phyloP scores from a whole-genome alignment of 2,797 vertebrate genomes.

The Alca torda region DNA sequence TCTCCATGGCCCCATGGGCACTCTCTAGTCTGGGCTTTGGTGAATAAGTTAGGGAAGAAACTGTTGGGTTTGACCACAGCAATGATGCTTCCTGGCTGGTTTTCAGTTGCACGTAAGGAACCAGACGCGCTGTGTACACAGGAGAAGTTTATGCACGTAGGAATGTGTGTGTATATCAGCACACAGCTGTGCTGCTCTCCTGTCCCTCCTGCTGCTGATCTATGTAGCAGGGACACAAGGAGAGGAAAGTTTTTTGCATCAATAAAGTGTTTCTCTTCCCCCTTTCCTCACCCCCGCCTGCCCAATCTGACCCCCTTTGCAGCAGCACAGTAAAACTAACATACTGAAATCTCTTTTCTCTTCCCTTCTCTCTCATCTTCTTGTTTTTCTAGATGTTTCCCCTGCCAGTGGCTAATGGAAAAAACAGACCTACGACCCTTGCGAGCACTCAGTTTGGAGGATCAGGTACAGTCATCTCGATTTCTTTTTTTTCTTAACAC shows the following conservation, averaged over 20 bases:
- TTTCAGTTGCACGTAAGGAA: neutral
- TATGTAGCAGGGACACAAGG: neutral
- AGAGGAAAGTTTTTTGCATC: conserved; percentile 35
- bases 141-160: neutral
- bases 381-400: conserved; percentile 93
- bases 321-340: conserved; percentile 1
- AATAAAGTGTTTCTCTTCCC: neutral
- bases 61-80: neutral
- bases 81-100: neutral
- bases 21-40: neutral
- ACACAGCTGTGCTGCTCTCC: neutral
- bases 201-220: neutral
- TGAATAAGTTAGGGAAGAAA: neutral
- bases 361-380: conserved; percentile 49
- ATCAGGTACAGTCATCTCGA: conserved; percentile 84
- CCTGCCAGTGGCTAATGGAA: conserved; percentile 94
- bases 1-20: neutral
- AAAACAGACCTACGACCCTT: conserved; percentile 93
- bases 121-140: neutral
- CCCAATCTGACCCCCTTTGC: neutral
- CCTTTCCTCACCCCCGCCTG: neutral
- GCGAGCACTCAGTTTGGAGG: conserved; percentile 91
- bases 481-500: neutral
- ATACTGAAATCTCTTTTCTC: conserved; percentile 35
- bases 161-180: neutral